Conservation (phyloP, 2,888 invertebrate genomes). For the Antheraea yamamai region DNA sequence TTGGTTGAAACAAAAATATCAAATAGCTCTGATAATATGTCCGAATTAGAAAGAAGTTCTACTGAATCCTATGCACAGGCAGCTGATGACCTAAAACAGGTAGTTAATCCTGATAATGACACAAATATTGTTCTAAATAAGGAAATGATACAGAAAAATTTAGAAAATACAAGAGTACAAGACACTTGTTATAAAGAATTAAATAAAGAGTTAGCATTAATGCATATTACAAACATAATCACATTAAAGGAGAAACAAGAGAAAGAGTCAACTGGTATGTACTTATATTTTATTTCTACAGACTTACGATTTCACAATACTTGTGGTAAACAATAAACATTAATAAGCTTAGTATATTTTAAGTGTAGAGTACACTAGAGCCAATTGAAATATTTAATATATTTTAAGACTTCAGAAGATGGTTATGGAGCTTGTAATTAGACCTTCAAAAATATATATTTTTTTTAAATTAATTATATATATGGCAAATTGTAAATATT, state of each 20-base stretch:
- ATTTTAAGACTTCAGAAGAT: too few species aligned
- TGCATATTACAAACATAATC: constrained; percentile 30
- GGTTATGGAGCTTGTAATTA: too few species aligned
- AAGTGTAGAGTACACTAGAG: too few species aligned
- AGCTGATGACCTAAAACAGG: background rate
- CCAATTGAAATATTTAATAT: too few species aligned
- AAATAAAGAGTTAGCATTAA: constrained; percentile 40
- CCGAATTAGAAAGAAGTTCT: background rate
- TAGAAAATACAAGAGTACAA: background rate
- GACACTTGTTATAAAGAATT: constrained; percentile 40
- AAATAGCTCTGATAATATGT: background rate
- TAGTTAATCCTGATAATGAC: background rate
- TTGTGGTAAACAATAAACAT: too few species aligned
- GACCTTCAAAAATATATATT: too few species aligned
- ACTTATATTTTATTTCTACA: constrained; percentile 3
- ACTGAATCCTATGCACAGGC: background rate
- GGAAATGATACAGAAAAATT: background rate
- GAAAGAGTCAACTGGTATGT: constrained; percentile 33
- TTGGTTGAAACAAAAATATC: background rate
- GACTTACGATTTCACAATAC: too few species aligned
- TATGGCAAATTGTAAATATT: too few species aligned
- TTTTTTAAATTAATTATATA: too few species aligned
- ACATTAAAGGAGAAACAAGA: constrained; percentile 33
- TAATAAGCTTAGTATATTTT: too few species aligned
- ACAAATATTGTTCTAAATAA: background rate